Evolutionary conservation across 2,888 invertebrate genomes (phyloP).

Genomic region (Agrilus biguttatus): DNA sequence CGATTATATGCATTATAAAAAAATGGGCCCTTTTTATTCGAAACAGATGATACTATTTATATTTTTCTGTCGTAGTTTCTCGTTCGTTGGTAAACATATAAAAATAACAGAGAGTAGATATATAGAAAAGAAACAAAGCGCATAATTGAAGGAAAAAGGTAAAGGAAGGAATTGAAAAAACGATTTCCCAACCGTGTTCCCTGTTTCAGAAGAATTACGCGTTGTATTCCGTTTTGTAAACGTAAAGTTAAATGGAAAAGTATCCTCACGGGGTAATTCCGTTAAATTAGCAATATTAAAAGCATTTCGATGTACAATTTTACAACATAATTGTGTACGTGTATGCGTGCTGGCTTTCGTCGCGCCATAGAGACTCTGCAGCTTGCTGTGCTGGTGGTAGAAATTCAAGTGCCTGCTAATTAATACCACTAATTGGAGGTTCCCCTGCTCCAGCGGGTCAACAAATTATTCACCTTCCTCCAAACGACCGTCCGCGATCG

Average conservation of each 20-base stretch:
- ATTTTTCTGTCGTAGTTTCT: too few relatives aligned
- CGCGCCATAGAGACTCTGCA: constrained; percentile 5
- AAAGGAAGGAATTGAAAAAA: too few relatives aligned
- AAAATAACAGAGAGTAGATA: neutral
- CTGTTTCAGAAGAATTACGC: neutral
- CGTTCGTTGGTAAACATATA: too few relatives aligned
- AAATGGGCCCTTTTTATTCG: too few relatives aligned
- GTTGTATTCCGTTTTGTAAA: neutral
- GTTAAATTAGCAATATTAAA: constrained; percentile 16
- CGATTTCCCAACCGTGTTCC: neutral
- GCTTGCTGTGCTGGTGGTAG: constrained; percentile 7
- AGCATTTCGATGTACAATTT: constrained; percentile 16
- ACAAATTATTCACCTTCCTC: constrained; percentile 5
- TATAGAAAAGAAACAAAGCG: neutral
- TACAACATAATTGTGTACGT: constrained; percentile 13
- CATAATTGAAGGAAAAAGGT: too few relatives aligned
- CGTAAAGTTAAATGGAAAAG: constrained; percentile 3
- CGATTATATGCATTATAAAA: too few relatives aligned
- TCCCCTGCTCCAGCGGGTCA: constrained; percentile 20
- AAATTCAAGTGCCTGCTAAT: constrained; percentile 30
- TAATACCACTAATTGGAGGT: constrained; percentile 32
- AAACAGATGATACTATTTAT: too few relatives aligned
- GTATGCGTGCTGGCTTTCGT: constrained; percentile 9
- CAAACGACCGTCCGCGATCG: neutral
- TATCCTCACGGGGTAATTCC: constrained; percentile 8